Conservation (phyloP, 2,113 vertebrate genomes). For the Leptosomus discolor region DNA sequence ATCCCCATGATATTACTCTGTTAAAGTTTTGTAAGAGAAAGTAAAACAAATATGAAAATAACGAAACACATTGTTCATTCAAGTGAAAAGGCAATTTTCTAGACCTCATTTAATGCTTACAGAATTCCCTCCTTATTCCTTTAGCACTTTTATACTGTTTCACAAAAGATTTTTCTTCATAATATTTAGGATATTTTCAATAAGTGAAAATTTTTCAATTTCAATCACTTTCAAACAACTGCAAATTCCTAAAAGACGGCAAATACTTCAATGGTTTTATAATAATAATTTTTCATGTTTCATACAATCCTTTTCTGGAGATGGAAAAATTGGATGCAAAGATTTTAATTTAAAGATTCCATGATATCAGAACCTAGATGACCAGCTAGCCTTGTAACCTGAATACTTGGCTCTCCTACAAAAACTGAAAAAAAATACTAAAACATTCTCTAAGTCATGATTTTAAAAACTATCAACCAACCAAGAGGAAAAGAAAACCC, state of each 20-base stretch:
- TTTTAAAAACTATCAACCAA: background rate
- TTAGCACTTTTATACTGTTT: background rate
- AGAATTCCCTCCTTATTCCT: background rate
- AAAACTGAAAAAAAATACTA: background rate
- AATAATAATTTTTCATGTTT: background rate
- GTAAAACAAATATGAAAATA: background rate
- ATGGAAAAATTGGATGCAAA: background rate
- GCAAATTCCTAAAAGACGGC: background rate
- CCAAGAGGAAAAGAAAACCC: background rate
- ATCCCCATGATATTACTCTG: background rate
- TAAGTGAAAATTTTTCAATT: background rate
- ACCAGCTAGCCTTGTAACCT: background rate
- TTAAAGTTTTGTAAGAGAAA: background rate
- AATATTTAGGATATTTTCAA: background rate
- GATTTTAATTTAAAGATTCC: background rate
- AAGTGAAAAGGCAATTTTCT: background rate
- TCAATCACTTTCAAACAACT: background rate
- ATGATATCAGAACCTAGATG: background rate
- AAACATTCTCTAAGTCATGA: background rate
- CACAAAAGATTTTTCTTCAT: background rate
- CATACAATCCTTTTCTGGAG: background rate
- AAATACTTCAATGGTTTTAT: background rate
- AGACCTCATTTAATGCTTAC: background rate
- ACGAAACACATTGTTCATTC: background rate
- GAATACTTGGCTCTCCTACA: background rate